These are phyloP conservation scores for Isaurus tuberculatus DNA, from an alignment of 92 coral and sea anemone species.

Conservation along the genomic window DNA sequence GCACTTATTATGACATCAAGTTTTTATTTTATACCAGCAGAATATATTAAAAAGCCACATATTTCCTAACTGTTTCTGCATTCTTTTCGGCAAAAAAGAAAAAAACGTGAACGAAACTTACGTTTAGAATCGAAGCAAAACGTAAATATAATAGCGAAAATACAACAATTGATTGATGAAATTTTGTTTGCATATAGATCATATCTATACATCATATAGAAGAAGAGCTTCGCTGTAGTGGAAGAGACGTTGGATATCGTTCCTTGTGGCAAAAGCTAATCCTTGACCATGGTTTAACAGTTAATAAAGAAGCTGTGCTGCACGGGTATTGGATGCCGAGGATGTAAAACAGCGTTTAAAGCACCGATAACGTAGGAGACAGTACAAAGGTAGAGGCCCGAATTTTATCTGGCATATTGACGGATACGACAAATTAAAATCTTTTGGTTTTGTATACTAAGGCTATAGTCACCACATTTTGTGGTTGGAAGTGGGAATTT, in stretches of 20 bases:
- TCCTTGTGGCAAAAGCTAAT: too few relatives aligned
- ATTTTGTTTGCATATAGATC: not conserved
- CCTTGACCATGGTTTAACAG: too few relatives aligned
- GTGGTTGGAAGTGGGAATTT: too few relatives aligned
- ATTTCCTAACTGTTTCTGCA: not conserved
- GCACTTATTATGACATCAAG: not conserved
- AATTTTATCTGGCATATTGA: too few relatives aligned
- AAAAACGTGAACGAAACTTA: not conserved
- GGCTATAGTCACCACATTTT: too few relatives aligned
- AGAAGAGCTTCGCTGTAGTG: not conserved
- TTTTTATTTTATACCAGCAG: not conserved
- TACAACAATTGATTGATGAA: not conserved
- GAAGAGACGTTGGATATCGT: not conserved
- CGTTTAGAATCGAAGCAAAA: constrained; percentile 24
- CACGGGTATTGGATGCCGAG: too few relatives aligned
- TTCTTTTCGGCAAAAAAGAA: not conserved
- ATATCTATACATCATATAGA: not conserved
- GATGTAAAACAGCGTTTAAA: too few relatives aligned
- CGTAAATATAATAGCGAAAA: not conserved
- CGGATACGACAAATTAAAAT: too few relatives aligned
- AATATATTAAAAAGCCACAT: constrained; percentile 14
- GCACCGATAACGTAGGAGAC: too few relatives aligned
- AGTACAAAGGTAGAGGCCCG: too few relatives aligned
- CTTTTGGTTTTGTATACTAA: too few relatives aligned
- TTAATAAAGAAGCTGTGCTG: too few relatives aligned